phyloP scores from a whole-genome alignment of 1,140 invertebrate species.

The Heliconius himera region DNA sequence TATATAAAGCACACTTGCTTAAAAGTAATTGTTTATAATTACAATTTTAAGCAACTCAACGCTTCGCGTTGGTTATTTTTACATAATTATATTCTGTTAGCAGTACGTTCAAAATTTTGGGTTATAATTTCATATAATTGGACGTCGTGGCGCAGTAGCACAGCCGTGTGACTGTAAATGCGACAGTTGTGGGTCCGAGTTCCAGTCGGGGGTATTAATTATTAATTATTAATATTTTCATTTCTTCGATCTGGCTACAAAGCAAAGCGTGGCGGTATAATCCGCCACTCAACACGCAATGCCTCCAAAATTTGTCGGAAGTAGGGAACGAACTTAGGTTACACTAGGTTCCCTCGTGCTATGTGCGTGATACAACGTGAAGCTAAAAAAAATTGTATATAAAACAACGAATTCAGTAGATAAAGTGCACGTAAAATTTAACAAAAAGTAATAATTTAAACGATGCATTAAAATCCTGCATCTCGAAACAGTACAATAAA shows the following conservation, averaged over 20 bases:
- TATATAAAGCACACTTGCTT: constrained; percentile 8
- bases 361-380: too few relatives aligned
- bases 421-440: background rate
- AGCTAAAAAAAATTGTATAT: background rate
- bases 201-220: too few relatives aligned
- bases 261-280: too few relatives aligned
- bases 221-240: too few relatives aligned
- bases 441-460: background rate
- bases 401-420: background rate
- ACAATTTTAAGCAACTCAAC: background rate
- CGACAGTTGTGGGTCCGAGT: too few relatives aligned
- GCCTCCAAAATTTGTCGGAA: too few relatives aligned
- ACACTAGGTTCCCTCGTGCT: too few relatives aligned
- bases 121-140: background rate
- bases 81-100: background rate
- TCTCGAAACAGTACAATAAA: background rate
- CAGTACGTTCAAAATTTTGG: background rate
- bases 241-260: too few relatives aligned
- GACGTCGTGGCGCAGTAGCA: too few relatives aligned
- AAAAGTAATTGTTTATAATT: background rate
- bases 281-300: too few relatives aligned
- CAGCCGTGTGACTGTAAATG: too few relatives aligned
- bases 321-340: too few relatives aligned
- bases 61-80: background rate
- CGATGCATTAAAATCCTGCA: background rate